Percentiles rank a stretch among this genome's conserved stretches.
Conservation (phyloP, 2,888 invertebrate species). For the Rhabditophanes sp. region DNA sequence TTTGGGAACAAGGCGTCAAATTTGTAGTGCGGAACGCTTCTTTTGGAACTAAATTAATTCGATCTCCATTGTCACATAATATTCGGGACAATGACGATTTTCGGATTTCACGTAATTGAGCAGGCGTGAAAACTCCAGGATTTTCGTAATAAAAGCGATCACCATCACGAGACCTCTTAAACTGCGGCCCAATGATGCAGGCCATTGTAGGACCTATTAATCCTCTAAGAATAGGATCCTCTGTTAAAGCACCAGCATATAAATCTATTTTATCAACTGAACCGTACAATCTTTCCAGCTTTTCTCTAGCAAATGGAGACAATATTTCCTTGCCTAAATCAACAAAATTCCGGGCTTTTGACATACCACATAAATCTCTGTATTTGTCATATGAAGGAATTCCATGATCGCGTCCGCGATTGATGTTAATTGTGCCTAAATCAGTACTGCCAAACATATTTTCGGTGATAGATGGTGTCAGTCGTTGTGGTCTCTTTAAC, state of each 20-base stretch:
- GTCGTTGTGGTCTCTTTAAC: conserved; percentile 54
- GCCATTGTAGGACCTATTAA: conserved; percentile 48
- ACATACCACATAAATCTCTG: conserved; percentile 61
- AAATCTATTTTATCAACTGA: conserved; percentile 40
- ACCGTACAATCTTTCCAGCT: conserved; percentile 52
- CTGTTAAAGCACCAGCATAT: conserved; percentile 49
- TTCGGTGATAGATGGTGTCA: conserved; percentile 83
- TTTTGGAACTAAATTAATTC: conserved; percentile 22
- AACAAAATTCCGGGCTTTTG: conserved; percentile 11
- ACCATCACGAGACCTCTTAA: conserved; percentile 47
- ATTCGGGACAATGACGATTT: conserved; percentile 71
- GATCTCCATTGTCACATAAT: conserved; percentile 67
- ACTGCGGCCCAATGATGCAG: conserved; percentile 49
- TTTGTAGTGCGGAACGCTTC: conserved; percentile 19
- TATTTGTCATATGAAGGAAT: conserved; percentile 68
- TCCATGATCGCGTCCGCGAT: conserved; percentile 79
- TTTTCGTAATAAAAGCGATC: conserved; percentile 51
- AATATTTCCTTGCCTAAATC: conserved; percentile 9
- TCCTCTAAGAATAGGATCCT: conserved; percentile 47
- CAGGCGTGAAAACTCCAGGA: conserved; percentile 38
- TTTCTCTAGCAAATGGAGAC: conserved; percentile 4
- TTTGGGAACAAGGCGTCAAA: conserved; percentile 10
- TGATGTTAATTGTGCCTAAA: conserved; percentile 84
- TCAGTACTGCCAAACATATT: conserved; percentile 60
- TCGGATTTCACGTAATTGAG: conserved; percentile 64